phyloP scores from a whole-genome alignment of 2,797 vertebrate species.

The Labeo calbasu region DNA sequence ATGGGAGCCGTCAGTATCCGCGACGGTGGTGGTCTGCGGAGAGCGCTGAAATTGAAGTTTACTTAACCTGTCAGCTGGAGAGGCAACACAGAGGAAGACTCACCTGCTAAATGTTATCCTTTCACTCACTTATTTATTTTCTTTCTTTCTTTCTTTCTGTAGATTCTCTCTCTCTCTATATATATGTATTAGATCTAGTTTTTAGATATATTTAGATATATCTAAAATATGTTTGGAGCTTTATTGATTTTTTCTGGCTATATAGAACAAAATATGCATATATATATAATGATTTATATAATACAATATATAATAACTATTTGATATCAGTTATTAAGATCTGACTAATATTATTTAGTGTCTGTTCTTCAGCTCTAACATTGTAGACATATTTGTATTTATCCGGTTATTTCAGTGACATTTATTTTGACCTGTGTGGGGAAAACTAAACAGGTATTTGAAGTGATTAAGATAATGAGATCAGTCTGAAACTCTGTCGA shows the following conservation, averaged over 20 bases:
- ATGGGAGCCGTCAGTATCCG: constrained; percentile 47
- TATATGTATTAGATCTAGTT: no score
- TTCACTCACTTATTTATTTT: neutral
- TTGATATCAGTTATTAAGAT: neutral
- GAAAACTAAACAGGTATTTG: constrained; percentile 29
- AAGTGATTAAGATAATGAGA: constrained; percentile 52
- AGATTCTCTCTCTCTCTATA: neutral
- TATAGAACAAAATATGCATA: neutral
- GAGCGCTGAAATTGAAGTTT: constrained; percentile 50
- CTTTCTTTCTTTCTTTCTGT: neutral
- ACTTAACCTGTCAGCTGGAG: constrained; percentile 56
- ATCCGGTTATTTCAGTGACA: neutral
- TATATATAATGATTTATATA: neutral
- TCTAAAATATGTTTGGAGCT: no score
- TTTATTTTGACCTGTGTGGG: constrained; percentile 6
- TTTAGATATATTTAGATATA: no score
- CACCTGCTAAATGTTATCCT: constrained; percentile 34
- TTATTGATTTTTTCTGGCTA: no score
- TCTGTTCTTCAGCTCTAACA: neutral
- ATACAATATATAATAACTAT: neutral
- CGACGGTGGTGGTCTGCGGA: constrained; percentile 51
- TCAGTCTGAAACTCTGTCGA: constrained; percentile 36
- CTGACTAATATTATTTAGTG: neutral
- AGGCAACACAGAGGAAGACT: constrained; percentile 52
- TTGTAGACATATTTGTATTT: neutral